Conservation (phyloP, 2,113 vertebrate genomes). For the Silurus meridionalis region DNA sequence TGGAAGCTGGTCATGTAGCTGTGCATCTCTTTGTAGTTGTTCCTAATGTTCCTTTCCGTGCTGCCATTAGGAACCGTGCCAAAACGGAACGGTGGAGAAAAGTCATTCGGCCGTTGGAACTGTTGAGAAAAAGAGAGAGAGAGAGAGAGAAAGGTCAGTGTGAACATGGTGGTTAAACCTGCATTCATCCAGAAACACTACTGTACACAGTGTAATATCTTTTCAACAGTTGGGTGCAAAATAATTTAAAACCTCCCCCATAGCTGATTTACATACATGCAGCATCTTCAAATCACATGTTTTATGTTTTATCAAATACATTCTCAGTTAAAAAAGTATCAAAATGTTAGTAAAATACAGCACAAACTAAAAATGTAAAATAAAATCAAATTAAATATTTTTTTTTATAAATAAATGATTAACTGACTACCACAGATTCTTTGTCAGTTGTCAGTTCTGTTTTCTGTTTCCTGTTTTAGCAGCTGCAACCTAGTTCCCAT, state of each 20-base stretch:
- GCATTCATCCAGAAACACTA: slow-evolving; percentile 9
- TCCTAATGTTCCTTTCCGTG: slow-evolving; percentile 98
- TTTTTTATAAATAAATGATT: slow-evolving; percentile 46
- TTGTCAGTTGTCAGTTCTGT: slow-evolving; percentile 33
- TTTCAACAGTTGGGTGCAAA: slow-evolving; percentile 3
- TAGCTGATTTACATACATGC: background rate
- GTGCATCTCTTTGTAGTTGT: slow-evolving; percentile 99
- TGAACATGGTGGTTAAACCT: slow-evolving; percentile 20
- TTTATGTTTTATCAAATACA: background rate
- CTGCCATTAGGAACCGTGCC: slow-evolving; percentile 98
- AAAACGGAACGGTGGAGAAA: slow-evolving; percentile 96
- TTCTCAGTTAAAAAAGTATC: background rate
- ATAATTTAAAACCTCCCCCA: background rate
- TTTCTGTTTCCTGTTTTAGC: slow-evolving; percentile 43
- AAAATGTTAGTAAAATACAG: background rate
- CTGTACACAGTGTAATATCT: background rate
- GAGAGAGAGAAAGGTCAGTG: slow-evolving; percentile 19
- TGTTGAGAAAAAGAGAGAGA: slow-evolving; percentile 54
- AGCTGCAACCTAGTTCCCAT: slow-evolving; percentile 50
- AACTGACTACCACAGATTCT: slow-evolving; percentile 36
- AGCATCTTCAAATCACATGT: slow-evolving; percentile 1
- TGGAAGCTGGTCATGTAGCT: slow-evolving; percentile 99
- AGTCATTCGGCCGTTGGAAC: slow-evolving; percentile 99
- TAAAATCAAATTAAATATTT: slow-evolving; percentile 34
- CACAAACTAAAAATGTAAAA: slow-evolving; percentile 8